Evolutionary conservation across 2,113 vertebrate species (phyloP).

Genomic region (Smithornis capensis): DNA sequence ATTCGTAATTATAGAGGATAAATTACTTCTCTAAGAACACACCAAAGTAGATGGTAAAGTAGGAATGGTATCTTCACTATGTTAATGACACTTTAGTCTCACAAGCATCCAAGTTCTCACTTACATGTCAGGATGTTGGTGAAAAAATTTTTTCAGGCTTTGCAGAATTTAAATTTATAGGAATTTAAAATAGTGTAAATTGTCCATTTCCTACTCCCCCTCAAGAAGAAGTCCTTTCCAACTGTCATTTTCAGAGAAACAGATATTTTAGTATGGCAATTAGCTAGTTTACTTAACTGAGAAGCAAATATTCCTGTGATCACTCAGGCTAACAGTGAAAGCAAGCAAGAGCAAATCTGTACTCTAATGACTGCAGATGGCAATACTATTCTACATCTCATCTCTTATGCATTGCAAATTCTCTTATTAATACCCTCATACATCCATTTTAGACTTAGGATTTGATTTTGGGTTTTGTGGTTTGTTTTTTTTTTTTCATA

Average conservation of each 20-base stretch:
- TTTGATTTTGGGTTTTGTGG: not conserved
- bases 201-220: not conserved
- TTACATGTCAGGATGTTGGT: not conserved
- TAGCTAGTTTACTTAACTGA: constrained; percentile 66
- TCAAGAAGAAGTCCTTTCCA: constrained; percentile 31
- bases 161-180: not conserved
- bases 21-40: not conserved
- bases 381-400: constrained; percentile 42
- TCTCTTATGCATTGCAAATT: constrained; percentile 24
- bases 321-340: constrained; percentile 47
- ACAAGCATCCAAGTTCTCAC: not conserved
- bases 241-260: constrained; percentile 37
- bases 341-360: constrained; percentile 14
- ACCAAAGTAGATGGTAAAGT: not conserved
- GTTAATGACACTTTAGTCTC: not conserved
- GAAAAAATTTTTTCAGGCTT: not conserved
- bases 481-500: not conserved
- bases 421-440: constrained; percentile 38
- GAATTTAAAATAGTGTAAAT: not conserved
- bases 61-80: not conserved
- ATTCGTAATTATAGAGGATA: not conserved
- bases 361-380: constrained; percentile 59
- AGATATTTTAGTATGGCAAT: constrained; percentile 48
- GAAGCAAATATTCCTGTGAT: constrained; percentile 62
- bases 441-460: not conserved